A percentile compares a stretch with the other conserved stretches of the same genome.
These are phyloP conservation scores for Drosophila percnosoma DNA, from an alignment of 2,888 invertebrate species.

Conservation along the genomic window DNA sequence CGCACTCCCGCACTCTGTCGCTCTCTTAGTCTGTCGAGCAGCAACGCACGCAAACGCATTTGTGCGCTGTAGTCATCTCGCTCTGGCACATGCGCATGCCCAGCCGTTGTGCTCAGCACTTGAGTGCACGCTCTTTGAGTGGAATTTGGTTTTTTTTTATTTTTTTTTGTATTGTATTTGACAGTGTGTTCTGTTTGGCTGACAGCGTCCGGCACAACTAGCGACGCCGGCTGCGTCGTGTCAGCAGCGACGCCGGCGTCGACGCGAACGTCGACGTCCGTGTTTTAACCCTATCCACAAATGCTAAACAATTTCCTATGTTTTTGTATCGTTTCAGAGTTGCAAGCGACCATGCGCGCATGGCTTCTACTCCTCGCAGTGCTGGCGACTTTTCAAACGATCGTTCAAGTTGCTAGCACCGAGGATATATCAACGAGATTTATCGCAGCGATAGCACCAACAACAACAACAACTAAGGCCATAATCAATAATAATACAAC, in stretches of 20 bases:
- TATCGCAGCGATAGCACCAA: conserved; percentile 80
- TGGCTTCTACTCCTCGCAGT: conserved; percentile 85
- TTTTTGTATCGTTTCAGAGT: conserved; percentile 84
- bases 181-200: conserved; percentile 9
- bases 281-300: conserved; percentile 79
- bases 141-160: background rate
- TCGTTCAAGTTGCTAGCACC: conserved; percentile 85
- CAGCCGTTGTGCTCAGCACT: conserved; percentile 5
- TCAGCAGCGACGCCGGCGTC: conserved; percentile 10
- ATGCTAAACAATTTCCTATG: conserved; percentile 76
- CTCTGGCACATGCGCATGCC: conserved; percentile 49
- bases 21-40: conserved; percentile 6
- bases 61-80: conserved; percentile 37
- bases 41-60: conserved; percentile 45
- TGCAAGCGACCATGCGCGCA: conserved; percentile 86
- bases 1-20: conserved; percentile 8
- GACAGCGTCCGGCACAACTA: conserved; percentile 2
- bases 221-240: conserved; percentile 11
- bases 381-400: conserved; percentile 85
- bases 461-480: conserved; percentile 42
- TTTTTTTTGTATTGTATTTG: background rate
- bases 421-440: conserved; percentile 84
- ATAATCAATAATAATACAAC: conserved; percentile 31
- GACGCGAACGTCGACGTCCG: conserved; percentile 21
- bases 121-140: conserved; percentile 44